Percentiles rank a stretch among this genome's conserved stretches.
These are phyloP conservation scores for Periplaneta americana DNA, from an alignment of 1,140 invertebrate genomes.

Conservation along the genomic window DNA sequence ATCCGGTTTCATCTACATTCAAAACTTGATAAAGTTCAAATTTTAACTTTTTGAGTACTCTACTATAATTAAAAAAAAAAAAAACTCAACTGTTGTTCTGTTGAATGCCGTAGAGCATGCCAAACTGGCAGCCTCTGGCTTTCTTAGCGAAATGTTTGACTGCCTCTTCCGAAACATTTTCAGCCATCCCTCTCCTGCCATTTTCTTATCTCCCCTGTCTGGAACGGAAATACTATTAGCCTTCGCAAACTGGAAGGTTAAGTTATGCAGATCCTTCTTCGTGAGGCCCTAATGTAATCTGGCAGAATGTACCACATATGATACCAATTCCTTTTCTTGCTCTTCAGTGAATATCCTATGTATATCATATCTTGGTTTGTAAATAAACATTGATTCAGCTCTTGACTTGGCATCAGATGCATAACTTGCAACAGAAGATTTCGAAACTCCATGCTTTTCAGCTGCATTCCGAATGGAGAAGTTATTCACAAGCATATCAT, in stretches of 20 bases:
- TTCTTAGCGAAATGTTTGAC: constrained; percentile 31
- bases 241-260: background rate
- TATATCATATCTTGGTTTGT: constrained; percentile 7
- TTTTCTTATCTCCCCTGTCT: background rate
- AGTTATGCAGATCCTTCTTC: background rate
- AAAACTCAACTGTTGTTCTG: constrained; percentile 34
- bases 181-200: background rate
- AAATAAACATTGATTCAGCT: background rate
- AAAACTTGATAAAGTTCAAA: constrained; percentile 29
- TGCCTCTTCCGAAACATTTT: constrained; percentile 27
- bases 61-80: constrained; percentile 34
- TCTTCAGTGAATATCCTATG: background rate
- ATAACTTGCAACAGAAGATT: background rate
- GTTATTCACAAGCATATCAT: background rate
- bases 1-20: constrained; percentile 38
- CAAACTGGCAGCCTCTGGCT: constrained; percentile 37
- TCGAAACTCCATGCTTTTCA: background rate
- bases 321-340: background rate
- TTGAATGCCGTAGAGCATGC: constrained; percentile 39
- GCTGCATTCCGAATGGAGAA: background rate
- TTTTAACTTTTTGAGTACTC: constrained; percentile 16
- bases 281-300: background rate
- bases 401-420: background rate
- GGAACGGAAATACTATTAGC: background rate
- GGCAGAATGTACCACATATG: background rate